A percentile compares a stretch with the other conserved stretches of the same genome.
These are phyloP conservation scores for Anodontia alba DNA, from an alignment of 2,888 invertebrate genomes.

Conservation along the genomic window DNA sequence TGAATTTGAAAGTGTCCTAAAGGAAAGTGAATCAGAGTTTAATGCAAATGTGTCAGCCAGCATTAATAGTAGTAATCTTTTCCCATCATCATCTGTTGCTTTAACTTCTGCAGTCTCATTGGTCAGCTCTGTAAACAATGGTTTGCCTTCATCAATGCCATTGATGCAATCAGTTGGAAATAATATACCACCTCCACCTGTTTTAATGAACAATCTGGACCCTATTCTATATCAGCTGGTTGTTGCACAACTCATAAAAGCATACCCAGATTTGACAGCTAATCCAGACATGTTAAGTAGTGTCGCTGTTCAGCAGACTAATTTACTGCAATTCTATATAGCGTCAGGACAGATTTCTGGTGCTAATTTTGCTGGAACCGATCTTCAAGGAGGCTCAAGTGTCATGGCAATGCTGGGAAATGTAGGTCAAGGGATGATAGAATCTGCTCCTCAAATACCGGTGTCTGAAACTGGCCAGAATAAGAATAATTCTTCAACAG, in stretches of 20 bases:
- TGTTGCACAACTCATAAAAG: constrained; percentile 57
- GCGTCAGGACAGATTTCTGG: constrained; percentile 3
- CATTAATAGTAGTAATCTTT: not conserved
- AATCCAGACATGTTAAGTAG: constrained; percentile 62
- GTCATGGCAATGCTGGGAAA: not conserved
- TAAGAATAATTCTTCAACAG: not conserved
- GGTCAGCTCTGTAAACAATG: not conserved
- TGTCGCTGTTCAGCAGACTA: constrained; percentile 67
- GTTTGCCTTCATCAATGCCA: not conserved
- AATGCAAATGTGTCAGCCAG: not conserved
- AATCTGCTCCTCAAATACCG: not conserved
- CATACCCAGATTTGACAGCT: constrained; percentile 64
- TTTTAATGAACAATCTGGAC: constrained; percentile 16
- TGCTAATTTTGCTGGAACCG: not conserved
- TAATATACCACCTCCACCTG: not conserved
- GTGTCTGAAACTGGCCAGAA: not conserved
- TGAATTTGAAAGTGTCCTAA: too few relatives aligned
- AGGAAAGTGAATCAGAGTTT: not conserved
- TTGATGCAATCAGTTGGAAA: not conserved
- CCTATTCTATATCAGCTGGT: constrained; percentile 62
- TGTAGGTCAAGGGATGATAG: not conserved
- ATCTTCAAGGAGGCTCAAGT: not conserved
- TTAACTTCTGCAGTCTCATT: not conserved
- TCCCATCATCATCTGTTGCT: not conserved
- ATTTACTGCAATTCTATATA: constrained; percentile 64